Evolutionary conservation across 2,888 invertebrate species (phyloP), one percentile per base, ranked within the genome.

Genomic region (Hirtodrosophila alboralis): DNA sequence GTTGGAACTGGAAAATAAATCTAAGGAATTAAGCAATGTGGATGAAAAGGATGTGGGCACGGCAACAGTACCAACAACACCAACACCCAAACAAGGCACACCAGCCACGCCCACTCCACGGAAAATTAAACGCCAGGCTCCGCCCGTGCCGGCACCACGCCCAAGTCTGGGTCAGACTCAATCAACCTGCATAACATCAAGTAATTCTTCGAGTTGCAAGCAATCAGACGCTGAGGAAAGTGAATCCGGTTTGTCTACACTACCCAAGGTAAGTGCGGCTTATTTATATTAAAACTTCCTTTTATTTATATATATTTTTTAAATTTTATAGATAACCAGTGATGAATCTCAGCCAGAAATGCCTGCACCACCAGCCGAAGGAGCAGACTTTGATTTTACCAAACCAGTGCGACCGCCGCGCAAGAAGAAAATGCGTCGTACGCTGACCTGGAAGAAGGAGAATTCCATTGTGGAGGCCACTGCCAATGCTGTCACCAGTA

Each of bases 341-440:
- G 89, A 87, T 60, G 87, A 88, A 37, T 88, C 87, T 4, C 86
- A 84, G 54, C 63, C 71, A 0, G 88, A 87, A 36, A 71, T 48
- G 33, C 38, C 41, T 4, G 7, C 28, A 8, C 12, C 49, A 4
- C 18, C 70, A 36, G 36, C 23, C 5, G 31, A 48, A 0, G 45
- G 12, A 4, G 38, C 8, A 0, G 75, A 83, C 0, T 78, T 81
- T 10, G 84, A 88, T 2, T 87, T 89, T 48, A 23, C 52, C 0
- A 83, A 84, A 28, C 86, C 87, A 0, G 36, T 77, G 26, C 81
- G 88, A 1, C 80, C 86, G 6, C 70, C 76, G 16, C 87, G 89
- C 3, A 89, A 84, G 61, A 89, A 85, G 84, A 90, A 89, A 57
- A 67, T 87, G 53, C 87, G 87, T 3, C 86, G 86, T 30, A 80